Base-by-base conservation (phyloP, 2,888 invertebrate species). In the Agrotis segetum region DNA sequence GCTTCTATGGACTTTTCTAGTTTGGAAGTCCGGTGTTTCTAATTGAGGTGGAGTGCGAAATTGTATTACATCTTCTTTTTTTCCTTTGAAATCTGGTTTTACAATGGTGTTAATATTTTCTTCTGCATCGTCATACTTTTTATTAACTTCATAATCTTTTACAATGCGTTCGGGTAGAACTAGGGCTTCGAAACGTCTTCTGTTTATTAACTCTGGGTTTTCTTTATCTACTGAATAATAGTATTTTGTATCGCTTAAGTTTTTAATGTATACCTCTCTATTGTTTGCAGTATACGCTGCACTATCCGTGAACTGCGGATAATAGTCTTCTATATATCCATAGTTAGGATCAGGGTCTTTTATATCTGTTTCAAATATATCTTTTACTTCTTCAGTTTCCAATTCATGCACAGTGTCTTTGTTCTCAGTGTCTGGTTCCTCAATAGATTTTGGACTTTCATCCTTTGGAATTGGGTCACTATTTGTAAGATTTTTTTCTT, bases 251-350 rank as follows among this genome's bases (percentile, higher is more conserved):
- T 88, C 86, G 14, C 89, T 87, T 61, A 90, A 84, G 72, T 89
- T 89, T 75, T 85, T 83, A 0, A 88, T 21, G 16, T 86, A 85
- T 50, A 87, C 83, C 66, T 90, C 90, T 79, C 91, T 91, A 47
- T 88, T 88, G 40, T 89, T 88, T 21, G 81, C 81, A 34, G 87
- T 87, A 53, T 88, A 88, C 5, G 83, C 85, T 13, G 85, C 78
- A 69, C 88, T 91, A 16, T 93, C 93, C 46, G 87, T 88, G 53
- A 96, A 96, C 65, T 91, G 87, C 0, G 95, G 95, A 65, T 93
- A 95, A 66, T 95, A 96, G 68, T 95, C 95, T 6, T 92, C 89
- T 6, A 90, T 78, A 3, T 92, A 81, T 21, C 87, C 86, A 63
- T 92, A 49, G 44, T 24, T 62, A 17, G 11, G 14, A n/a, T 44